These are phyloP conservation scores for Noctua comes DNA, from an alignment of 2,888 invertebrate species.

Conservation along the genomic window DNA sequence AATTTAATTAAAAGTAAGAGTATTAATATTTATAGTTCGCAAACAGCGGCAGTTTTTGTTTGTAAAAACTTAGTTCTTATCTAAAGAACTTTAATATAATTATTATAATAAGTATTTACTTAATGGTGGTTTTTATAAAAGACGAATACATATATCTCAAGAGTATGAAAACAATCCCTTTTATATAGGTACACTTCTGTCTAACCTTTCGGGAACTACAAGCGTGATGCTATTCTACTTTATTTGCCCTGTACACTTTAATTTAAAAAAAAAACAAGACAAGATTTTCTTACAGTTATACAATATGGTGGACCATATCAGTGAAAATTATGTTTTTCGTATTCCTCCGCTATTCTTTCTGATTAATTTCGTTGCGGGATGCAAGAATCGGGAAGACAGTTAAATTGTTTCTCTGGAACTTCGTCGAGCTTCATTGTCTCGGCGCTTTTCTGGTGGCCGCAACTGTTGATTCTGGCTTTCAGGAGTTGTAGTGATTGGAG, in stretches of 20 bases:
- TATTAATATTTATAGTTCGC: constrained; percentile 31
- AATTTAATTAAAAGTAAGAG: constrained; percentile 47
- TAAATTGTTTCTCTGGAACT: no score
- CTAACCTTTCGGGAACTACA: neutral
- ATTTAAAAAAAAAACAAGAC: neutral
- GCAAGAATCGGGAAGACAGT: no score
- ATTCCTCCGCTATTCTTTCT: no score
- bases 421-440: no score
- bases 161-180: neutral
- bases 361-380: no score
- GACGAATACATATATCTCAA: neutral
- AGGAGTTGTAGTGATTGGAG: no score
- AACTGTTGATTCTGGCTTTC: no score
- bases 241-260: neutral
- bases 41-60: constrained; percentile 41
- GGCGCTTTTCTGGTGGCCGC: no score
- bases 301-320: no score
- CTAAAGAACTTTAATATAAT: constrained; percentile 4
- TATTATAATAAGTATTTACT: constrained; percentile 1
- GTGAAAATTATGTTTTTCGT: no score
- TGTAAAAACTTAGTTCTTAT: constrained; percentile 19
- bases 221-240: neutral
- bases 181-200: neutral
- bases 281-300: no score
- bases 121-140: neutral